Evolutionary conservation across 2,113 vertebrate genomes (phyloP).

Genomic region (Leucosticte australis): DNA sequence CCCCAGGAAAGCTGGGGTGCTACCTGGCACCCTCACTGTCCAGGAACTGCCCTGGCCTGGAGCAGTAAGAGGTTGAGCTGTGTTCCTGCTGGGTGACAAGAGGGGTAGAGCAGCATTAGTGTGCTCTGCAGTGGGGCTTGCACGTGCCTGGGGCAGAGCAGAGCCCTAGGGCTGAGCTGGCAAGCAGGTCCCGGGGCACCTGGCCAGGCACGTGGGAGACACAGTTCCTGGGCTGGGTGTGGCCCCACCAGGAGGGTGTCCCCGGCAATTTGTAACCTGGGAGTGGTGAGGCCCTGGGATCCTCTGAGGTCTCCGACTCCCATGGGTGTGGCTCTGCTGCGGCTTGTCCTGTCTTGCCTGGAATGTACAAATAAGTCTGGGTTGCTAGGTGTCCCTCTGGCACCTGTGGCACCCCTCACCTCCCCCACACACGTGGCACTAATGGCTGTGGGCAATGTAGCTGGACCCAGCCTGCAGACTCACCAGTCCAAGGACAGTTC

Average conservation of each 20-base stretch:
- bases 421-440: rapidly evolving
- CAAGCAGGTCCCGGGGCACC: neutral
- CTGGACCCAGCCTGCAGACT: neutral
- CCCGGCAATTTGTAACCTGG: neutral
- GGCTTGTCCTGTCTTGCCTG: conserved; percentile 11
- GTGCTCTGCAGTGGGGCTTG: neutral
- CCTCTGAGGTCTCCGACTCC: conserved; percentile 3
- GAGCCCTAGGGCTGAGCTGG: neutral
- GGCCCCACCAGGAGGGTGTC: neutral
- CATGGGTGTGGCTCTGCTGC: neutral
- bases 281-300: conserved; percentile 34
- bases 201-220: neutral
- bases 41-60: neutral
- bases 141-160: neutral
- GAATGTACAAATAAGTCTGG: neutral
- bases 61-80: neutral
- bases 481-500: neutral
- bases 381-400: neutral
- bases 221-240: neutral
- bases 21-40: neutral
- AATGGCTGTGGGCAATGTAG: neutral
- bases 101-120: neutral
- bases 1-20: neutral
- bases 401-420: neutral
- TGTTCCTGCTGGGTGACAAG: neutral